phyloP scores from a whole-genome alignment of 2,113 vertebrate species.

The Cyprichromis sp. region DNA sequence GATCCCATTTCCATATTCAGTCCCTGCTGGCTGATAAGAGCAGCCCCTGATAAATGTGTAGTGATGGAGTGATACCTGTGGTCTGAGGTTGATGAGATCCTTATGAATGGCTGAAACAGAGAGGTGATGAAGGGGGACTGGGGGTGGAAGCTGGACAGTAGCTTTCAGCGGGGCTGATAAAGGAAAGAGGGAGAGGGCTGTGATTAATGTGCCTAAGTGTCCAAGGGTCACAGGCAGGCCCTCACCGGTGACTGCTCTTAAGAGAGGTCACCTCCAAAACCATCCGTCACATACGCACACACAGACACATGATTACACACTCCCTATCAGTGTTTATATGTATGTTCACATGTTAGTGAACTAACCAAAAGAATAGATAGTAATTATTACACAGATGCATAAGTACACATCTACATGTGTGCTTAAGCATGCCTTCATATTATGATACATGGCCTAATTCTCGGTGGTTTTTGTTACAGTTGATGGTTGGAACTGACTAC shows the following conservation, averaged over 20 bases:
- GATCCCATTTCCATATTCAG: conserved; percentile 99
- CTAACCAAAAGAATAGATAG: neutral
- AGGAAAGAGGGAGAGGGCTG: conserved; percentile 71
- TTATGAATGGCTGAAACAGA: conserved; percentile 54
- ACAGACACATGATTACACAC: neutral
- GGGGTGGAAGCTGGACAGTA: conserved; percentile 75
- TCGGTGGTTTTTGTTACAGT: neutral
- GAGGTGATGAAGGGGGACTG: conserved; percentile 33
- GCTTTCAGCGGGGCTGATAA: conserved; percentile 82
- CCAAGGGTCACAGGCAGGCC: conserved; percentile 79
- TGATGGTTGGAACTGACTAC: neutral
- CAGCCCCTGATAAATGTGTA: conserved; percentile 89
- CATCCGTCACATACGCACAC: conserved; percentile 75
- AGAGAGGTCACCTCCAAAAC: conserved; percentile 80
- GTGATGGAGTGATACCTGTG: conserved; percentile 93
- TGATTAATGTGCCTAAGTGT: conserved; percentile 98
- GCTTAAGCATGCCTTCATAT: neutral
- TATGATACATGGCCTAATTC: neutral
- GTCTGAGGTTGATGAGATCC: conserved; percentile 64
- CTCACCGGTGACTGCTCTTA: conserved; percentile 78
- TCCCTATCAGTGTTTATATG: neutral
- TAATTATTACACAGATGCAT: neutral
- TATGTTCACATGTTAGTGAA: neutral
- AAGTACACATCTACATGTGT: neutral
- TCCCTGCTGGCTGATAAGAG: conserved; percentile 85